Conservation (phyloP, 1,140 invertebrate genomes). For the Hylyphantes graminicola region DNA sequence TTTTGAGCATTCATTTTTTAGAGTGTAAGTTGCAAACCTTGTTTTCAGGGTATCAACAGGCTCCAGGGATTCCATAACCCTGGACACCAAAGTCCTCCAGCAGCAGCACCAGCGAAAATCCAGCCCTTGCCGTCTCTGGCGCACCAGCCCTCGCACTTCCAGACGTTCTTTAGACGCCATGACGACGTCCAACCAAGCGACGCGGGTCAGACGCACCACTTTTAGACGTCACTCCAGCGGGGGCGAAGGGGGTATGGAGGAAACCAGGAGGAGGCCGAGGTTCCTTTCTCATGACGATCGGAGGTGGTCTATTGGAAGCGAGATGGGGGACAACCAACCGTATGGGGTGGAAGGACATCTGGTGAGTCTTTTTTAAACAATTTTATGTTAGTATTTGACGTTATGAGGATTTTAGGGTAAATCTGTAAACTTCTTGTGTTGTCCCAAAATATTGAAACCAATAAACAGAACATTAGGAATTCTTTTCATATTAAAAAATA, state of each 20-base stretch:
- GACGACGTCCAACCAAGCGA: slow-evolving; percentile 23
- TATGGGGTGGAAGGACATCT: slow-evolving; percentile 25
- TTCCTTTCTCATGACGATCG: slow-evolving; percentile 35
- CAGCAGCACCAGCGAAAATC: slow-evolving; percentile 17
- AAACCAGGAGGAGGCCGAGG: slow-evolving; percentile 15
- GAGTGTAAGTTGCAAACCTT: not conserved
- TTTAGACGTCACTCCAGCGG: slow-evolving; percentile 69
- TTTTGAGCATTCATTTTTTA: too few relatives aligned
- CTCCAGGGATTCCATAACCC: slow-evolving; percentile 57
- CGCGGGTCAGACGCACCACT: slow-evolving; percentile 54
- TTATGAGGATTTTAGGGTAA: too few relatives aligned
- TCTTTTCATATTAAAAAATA: too few relatives aligned
- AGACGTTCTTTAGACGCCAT: slow-evolving; percentile 25
- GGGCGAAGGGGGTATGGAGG: slow-evolving; percentile 47
- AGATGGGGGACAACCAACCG: slow-evolving; percentile 19
- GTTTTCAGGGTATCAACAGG: slow-evolving; percentile 44
- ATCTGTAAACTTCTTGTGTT: too few relatives aligned
- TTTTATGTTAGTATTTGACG: too few relatives aligned
- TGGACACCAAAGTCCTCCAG: slow-evolving; percentile 51
- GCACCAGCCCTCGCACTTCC: slow-evolving; percentile 22
- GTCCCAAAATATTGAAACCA: too few relatives aligned
- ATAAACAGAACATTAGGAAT: too few relatives aligned
- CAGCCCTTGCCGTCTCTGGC: slow-evolving; percentile 40
- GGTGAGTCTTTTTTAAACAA: slow-evolving; percentile 17
- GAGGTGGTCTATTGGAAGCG: slow-evolving; percentile 54